These are phyloP conservation scores for Cephalopholis sonnerati DNA, from an alignment of 2,113 vertebrate species.

Conservation along the genomic window DNA sequence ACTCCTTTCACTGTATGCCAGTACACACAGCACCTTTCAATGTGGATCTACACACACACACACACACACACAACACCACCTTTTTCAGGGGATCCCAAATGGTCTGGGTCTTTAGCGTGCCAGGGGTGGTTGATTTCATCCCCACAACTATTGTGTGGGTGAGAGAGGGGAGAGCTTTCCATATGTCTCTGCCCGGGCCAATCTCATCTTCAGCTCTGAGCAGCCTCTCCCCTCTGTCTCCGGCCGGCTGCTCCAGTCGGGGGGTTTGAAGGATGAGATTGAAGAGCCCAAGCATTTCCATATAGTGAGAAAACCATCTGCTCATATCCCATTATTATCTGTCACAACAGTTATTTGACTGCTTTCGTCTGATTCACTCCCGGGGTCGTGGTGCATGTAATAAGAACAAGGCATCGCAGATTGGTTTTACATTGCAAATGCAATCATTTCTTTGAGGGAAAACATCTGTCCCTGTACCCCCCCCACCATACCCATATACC, in stretches of 20 bases:
- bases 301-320: conserved; percentile 68
- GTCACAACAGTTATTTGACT: conserved; percentile 79
- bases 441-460: conserved; percentile 80
- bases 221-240: conserved; percentile 48
- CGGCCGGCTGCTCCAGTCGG: conserved; percentile 22
- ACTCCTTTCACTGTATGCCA: conserved; percentile 50
- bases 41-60: background rate
- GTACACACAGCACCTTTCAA: conserved; percentile 26
- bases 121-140: conserved; percentile 34
- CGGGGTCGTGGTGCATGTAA: conserved; percentile 72
- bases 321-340: conserved; percentile 77
- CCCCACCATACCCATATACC: background rate
- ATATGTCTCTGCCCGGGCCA: conserved; percentile 50
- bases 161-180: conserved; percentile 26
- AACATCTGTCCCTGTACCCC: conserved; percentile 66
- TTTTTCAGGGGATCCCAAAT: conserved; percentile 4
- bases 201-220: conserved; percentile 51
- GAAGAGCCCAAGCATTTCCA: conserved; percentile 60
- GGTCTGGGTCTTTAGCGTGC: conserved; percentile 13
- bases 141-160: conserved; percentile 31
- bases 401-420: conserved; percentile 74
- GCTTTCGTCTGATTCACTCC: conserved; percentile 73
- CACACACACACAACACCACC: background rate
- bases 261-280: conserved; percentile 42
- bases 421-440: conserved; percentile 85